A percentile compares a stretch with the other conserved stretches of the same genome.
phyloP scores from a whole-genome alignment of 2,888 invertebrate genomes.

The Melieria crassipennis region DNA sequence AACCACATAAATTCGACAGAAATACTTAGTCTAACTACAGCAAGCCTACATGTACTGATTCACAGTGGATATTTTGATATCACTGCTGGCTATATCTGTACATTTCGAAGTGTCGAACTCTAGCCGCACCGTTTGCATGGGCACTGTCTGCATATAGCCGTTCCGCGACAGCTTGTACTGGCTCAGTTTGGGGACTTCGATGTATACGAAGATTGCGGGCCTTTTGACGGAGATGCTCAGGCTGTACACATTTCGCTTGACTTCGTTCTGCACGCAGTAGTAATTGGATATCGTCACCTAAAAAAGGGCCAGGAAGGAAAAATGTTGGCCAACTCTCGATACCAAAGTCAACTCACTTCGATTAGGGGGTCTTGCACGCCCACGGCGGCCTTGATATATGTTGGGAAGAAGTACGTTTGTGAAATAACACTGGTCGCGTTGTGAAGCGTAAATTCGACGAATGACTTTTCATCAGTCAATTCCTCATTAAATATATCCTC shows the following conservation, averaged over 20 bases:
- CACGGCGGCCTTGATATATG: slow-evolving; percentile 68
- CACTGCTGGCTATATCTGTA: slow-evolving; percentile 47
- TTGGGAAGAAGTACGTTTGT: slow-evolving; percentile 75
- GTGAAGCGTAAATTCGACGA: slow-evolving; percentile 67
- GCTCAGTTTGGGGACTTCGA: slow-evolving; percentile 52
- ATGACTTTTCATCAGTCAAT: slow-evolving; percentile 52
- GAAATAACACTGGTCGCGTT: slow-evolving; percentile 68
- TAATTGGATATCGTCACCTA: slow-evolving; percentile 1
- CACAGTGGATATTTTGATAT: slow-evolving; percentile 60
- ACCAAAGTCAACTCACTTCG: slow-evolving; percentile 64
- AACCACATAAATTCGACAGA: no score
- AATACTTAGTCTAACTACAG: neutral
- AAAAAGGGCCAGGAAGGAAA: neutral
- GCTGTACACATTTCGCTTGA: slow-evolving; percentile 47
- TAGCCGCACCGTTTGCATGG: slow-evolving; percentile 57
- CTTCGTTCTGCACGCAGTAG: slow-evolving; percentile 15
- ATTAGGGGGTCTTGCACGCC: slow-evolving; percentile 70
- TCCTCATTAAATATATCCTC: slow-evolving; percentile 48
- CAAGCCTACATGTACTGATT: slow-evolving; percentile 58
- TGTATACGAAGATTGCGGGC: slow-evolving; percentile 63
- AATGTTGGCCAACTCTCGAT: neutral
- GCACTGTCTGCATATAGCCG: slow-evolving; percentile 61
- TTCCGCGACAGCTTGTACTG: slow-evolving; percentile 61
- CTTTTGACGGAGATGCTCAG: slow-evolving; percentile 55
- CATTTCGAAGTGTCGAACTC: slow-evolving; percentile 52